These are phyloP conservation scores for Junco hyemalis DNA, from an alignment of 2,113 vertebrate species.

Conservation along the genomic window DNA sequence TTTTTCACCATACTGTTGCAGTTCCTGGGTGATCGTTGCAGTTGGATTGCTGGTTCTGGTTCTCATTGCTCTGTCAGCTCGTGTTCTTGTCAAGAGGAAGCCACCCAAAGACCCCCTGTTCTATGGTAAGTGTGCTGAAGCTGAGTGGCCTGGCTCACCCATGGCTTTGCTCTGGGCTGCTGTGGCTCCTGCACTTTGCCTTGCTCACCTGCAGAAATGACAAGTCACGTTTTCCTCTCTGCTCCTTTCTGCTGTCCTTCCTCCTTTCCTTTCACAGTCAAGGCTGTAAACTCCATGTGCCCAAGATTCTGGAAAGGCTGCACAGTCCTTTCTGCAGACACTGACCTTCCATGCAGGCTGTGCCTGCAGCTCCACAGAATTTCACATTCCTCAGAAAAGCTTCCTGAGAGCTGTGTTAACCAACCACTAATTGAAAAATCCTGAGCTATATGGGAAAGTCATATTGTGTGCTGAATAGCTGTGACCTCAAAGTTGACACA, in stretches of 20 bases:
- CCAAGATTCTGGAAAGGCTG: neutral
- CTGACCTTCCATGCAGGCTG: neutral
- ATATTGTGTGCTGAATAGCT: neutral
- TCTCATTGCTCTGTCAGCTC: conserved; percentile 74
- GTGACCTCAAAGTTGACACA: neutral
- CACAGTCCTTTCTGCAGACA: neutral
- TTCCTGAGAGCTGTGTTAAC: neutral
- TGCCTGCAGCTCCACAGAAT: neutral
- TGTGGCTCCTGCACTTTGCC: neutral
- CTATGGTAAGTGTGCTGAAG: conserved; percentile 78
- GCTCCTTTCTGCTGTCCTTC: neutral
- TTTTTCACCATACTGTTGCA: conserved; percentile 45
- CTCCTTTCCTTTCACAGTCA: neutral
- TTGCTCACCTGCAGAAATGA: neutral
- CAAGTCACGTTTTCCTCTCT: neutral
- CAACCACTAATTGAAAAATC: neutral
- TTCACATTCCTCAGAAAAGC: neutral
- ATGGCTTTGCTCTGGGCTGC: neutral
- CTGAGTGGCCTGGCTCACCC: neutral
- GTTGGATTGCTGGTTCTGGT: conserved; percentile 79
- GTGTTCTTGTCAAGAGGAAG: conserved; percentile 82
- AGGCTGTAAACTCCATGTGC: neutral
- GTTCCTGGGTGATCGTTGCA: conserved; percentile 80
- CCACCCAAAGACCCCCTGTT: conserved; percentile 88
- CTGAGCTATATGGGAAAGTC: neutral